A percentile compares a stretch with the other conserved stretches of the same genome.
Evolutionary conservation across 1,140 invertebrate genomes (phyloP).

Genomic region (Hydropsyche tenuis): DNA sequence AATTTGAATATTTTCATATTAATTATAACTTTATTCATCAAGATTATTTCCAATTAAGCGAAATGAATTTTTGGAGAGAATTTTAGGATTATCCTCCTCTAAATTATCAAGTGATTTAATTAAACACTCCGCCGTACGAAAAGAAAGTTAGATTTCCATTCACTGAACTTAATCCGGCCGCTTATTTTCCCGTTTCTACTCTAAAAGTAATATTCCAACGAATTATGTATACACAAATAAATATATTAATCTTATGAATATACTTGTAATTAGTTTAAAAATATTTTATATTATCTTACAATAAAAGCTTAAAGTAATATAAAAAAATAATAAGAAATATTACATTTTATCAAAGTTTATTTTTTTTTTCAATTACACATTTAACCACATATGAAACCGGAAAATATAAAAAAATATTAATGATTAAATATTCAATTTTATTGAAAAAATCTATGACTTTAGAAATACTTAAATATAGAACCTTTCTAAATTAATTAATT

Average conservation of each 20-base stretch:
- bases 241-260: background rate
- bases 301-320: background rate
- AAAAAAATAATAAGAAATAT: background rate
- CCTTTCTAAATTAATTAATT: too few species aligned
- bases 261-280: too few species aligned
- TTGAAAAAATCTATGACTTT: background rate
- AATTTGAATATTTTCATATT: conserved; percentile 20
- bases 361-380: too few species aligned
- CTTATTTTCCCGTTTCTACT: conserved; percentile 6
- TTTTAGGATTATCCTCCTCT: conserved; percentile 30
- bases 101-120: conserved; percentile 42
- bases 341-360: too few species aligned
- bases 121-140: conserved; percentile 36
- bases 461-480: background rate
- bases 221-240: background rate
- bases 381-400: too few species aligned
- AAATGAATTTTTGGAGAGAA: conserved; percentile 31
- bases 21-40: conserved; percentile 36
- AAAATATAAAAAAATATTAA: background rate
- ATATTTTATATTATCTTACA: background rate
- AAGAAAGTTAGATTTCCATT: conserved; percentile 32
- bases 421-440: too few species aligned
- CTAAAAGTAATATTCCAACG: conserved; percentile 4
- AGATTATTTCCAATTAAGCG: conserved; percentile 37
- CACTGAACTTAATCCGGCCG: conserved; percentile 33